Base-by-base conservation (phyloP, 2,797 vertebrate genomes). In the Sebastes steindachneri region DNA sequence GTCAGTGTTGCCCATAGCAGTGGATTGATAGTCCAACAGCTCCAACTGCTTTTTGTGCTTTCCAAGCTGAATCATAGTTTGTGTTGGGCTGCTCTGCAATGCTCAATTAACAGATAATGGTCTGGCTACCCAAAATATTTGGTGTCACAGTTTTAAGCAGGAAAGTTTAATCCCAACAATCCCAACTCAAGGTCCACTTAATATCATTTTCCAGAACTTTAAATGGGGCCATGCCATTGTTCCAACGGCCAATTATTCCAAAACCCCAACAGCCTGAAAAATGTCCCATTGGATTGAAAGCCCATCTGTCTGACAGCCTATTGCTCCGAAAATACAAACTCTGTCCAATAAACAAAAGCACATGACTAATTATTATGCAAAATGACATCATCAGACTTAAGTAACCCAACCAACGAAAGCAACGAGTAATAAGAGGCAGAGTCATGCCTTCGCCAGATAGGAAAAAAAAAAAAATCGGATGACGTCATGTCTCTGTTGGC, bases 41-140 rank as follows among this genome's bases (percentile, higher is more conserved):
- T 53, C 68, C 66, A 68, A 66, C 28, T 85, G 77, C 8, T 79
- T 59, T 69, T 45, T 63, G 55, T 41, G 33, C 55, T 54, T 7
- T 75, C 68, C 66, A 72, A 19, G 17, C 57, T 74, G 33, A 31
- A 68, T n/a, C 23, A 26, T 12, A 31, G 19, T 48, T 53, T 12
- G n/a, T 74, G 35, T 57, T 75, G 45, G 2, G 28, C 55, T 21
- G 14, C 53, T 75, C 19, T 19, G 2, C 29, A 28, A 8, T 23
- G 25, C 55, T 55, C 21, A 8, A 5, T 48, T 37, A 37, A 55
- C 19, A 45, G 17, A 54, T 3, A 31, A 62, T 9, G 4, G 25
- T 48, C 9, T 51, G n/a, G 60, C 41, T 37, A 26, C 29, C 17
- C 9, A 41, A 37, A 3, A 35, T 59, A n/a, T 19, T 5, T 12